Evolutionary conservation across 2,888 invertebrate species (phyloP).

Genomic region (Apamea sordens): DNA sequence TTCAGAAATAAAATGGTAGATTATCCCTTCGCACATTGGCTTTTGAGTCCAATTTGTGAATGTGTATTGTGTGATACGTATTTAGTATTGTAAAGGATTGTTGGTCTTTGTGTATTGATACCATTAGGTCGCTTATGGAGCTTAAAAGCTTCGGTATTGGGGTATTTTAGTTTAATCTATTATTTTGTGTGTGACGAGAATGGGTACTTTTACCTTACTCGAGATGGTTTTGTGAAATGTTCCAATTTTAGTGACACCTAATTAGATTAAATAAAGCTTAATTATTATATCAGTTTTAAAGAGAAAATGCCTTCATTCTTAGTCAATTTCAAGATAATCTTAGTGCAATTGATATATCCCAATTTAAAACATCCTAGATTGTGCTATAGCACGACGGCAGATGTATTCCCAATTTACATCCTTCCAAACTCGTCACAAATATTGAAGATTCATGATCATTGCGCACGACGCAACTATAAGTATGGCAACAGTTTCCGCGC

Average conservation of each 20-base stretch:
- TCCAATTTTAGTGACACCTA: background rate
- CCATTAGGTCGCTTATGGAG: conserved; percentile 65
- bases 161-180: conserved; percentile 46
- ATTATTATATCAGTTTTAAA: background rate
- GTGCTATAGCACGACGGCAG: background rate
- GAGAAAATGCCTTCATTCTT: background rate
- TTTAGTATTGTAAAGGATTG: conserved; percentile 77
- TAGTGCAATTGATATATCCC: background rate
- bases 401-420: conserved; percentile 28
- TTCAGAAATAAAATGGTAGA: conserved; percentile 41
- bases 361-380: background rate
- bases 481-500: conserved; percentile 72
- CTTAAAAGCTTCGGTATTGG: conserved; percentile 61
- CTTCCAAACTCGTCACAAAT: conserved; percentile 7
- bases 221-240: background rate
- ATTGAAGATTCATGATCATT: conserved; percentile 56
- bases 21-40: conserved; percentile 76
- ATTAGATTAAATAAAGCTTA: too few relatives aligned
- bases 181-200: conserved; percentile 48
- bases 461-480: conserved; percentile 55
- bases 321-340: background rate
- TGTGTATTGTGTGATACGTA: conserved; percentile 82
- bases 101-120: conserved; percentile 69
- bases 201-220: conserved; percentile 40
- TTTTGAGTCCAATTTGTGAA: conserved; percentile 89